phyloP scores from a whole-genome alignment of 2,888 invertebrate genomes.

The Leptinotarsa tumamoca region DNA sequence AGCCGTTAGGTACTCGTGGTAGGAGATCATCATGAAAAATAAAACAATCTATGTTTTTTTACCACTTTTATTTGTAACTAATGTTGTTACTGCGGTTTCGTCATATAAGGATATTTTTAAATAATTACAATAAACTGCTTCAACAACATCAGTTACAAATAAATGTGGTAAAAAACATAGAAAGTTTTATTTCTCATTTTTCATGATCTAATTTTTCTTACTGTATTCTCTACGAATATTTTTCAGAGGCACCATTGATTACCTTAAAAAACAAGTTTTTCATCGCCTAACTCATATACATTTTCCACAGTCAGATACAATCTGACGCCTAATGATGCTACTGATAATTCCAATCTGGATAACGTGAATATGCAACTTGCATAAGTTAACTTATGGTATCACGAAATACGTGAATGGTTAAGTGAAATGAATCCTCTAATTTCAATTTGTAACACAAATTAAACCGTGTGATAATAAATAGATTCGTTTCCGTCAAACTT shows the following conservation, averaged over 20 bases:
- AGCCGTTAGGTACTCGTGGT: too few species aligned
- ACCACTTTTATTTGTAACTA: too few species aligned
- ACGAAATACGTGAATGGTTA: background rate
- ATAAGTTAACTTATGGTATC: background rate
- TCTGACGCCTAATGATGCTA: background rate
- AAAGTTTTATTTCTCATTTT: too few species aligned
- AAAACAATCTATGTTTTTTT: too few species aligned
- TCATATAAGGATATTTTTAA: too few species aligned
- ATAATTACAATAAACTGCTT: too few species aligned
- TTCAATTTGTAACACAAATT: background rate
- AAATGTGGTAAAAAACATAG: too few species aligned
- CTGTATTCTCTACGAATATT: background rate
- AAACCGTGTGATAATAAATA: background rate
- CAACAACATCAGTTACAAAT: too few species aligned
- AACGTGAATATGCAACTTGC: slow-evolving; percentile 4
- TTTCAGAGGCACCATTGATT: background rate
- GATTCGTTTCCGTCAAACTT: background rate
- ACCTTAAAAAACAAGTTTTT: background rate
- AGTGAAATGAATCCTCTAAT: background rate
- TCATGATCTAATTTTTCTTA: background rate
- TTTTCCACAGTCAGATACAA: background rate
- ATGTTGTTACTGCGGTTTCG: too few species aligned
- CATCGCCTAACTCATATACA: background rate
- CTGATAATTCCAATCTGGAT: background rate
- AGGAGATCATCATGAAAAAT: too few species aligned